Conservation (phyloP, 2,113 vertebrate genomes). For the Climacteris rufus region DNA sequence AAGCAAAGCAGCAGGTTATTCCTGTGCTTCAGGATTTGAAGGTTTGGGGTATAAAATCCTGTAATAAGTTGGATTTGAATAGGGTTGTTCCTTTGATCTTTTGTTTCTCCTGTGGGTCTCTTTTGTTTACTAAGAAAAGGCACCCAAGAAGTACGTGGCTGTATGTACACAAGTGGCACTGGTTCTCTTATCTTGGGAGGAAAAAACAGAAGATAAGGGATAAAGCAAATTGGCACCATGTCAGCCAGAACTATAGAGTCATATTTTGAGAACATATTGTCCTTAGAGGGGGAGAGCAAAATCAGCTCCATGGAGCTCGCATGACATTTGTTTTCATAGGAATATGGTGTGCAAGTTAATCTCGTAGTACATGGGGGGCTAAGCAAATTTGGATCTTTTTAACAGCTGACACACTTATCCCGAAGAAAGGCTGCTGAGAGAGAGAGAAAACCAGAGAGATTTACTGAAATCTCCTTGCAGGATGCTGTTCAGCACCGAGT, state of each 20-base stretch:
- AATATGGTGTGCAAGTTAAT: not conserved
- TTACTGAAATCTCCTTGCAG: not conserved
- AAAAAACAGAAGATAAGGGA: not conserved
- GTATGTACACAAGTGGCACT: not conserved
- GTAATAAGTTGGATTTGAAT: not conserved
- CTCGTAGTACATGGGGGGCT: not conserved
- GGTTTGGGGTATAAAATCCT: not conserved
- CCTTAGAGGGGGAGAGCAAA: conserved; percentile 7
- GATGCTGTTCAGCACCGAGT: not conserved
- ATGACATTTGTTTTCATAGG: conserved; percentile 26
- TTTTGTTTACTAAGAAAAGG: not conserved
- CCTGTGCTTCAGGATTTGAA: not conserved
- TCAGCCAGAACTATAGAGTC: not conserved
- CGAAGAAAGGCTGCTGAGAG: not conserved
- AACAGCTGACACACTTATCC: not conserved
- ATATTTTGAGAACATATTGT: conserved; percentile 22
- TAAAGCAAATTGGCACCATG: not conserved
- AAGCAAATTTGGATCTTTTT: not conserved
- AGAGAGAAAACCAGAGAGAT: not conserved
- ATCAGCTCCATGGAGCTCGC: conserved; percentile 5
- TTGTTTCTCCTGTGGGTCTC: not conserved
- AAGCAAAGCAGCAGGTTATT: not conserved
- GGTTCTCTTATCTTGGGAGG: not conserved
- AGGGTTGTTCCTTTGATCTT: not conserved
- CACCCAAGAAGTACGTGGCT: not conserved